Conservation (phyloP, 1,140 invertebrate species). For the Bombyx mori region DNA sequence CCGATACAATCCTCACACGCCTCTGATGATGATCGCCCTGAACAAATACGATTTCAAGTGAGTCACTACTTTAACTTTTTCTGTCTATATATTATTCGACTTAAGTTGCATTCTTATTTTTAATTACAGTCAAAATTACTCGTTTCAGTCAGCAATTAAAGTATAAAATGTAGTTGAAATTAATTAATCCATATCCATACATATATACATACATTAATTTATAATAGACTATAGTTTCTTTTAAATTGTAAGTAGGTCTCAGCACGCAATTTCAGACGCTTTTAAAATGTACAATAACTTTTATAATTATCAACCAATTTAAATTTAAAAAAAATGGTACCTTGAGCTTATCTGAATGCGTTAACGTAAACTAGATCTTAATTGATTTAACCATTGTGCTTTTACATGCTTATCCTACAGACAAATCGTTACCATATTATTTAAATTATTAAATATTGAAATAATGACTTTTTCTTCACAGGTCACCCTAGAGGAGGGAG, state of each 20-base stretch:
- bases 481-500: conserved; percentile 89
- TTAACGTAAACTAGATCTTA: too few species aligned
- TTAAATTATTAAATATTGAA: not conserved
- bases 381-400: too few species aligned
- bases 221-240: too few species aligned
- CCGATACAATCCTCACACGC: conserved; percentile 61
- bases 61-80: conserved; percentile 14
- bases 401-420: too few species aligned
- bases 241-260: not conserved
- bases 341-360: too few species aligned
- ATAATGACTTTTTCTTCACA: conserved; percentile 50
- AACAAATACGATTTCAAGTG: conserved; percentile 80
- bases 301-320: too few species aligned
- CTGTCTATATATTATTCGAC: not conserved
- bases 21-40: conserved; percentile 70
- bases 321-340: too few species aligned
- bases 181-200: too few species aligned
- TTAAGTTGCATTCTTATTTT: conserved; percentile 1
- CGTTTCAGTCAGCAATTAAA: not conserved
- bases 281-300: not conserved
- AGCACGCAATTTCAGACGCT: too few species aligned
- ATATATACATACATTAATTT: not conserved
- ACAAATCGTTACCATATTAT: not conserved
- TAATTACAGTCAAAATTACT: not conserved
- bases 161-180: too few species aligned